Evolutionary conservation across 2,113 vertebrate species (phyloP).

Genomic region (Rhegmatorhina hoffmannsi): DNA sequence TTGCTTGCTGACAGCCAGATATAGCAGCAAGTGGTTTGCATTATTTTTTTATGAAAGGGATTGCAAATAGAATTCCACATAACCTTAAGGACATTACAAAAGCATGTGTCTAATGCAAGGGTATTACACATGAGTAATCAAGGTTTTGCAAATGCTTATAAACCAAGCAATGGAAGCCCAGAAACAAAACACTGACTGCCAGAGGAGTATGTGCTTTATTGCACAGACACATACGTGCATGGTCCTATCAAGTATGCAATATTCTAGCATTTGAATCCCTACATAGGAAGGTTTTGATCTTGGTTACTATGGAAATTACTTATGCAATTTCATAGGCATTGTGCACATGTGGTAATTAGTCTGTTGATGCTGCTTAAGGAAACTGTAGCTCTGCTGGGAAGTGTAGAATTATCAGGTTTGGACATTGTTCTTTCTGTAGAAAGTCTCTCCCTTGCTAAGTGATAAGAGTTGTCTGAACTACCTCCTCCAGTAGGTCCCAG

Average conservation of each 20-base stretch:
- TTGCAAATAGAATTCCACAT: conserved; percentile 38
- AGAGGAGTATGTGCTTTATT: background rate
- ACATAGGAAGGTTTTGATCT: background rate
- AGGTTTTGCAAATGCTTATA: conserved; percentile 1
- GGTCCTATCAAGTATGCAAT: rapidly evolving
- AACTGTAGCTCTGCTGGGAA: background rate
- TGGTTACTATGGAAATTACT: conserved; percentile 2
- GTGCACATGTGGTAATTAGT: background rate
- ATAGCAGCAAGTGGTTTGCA: conserved; percentile 42
- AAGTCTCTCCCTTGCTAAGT: background rate
- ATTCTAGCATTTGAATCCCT: background rate
- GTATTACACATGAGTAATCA: background rate
- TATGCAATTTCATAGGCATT: background rate
- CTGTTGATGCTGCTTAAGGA: background rate
- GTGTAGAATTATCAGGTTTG: background rate
- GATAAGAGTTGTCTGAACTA: background rate
- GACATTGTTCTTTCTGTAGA: background rate
- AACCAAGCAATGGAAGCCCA: background rate
- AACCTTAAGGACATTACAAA: conserved; percentile 32
- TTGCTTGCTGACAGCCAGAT: conserved; percentile 57
- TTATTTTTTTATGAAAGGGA: conserved; percentile 39
- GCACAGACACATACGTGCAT: background rate
- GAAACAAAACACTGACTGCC: background rate
- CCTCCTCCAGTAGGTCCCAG: background rate
- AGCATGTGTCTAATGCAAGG: background rate